Percentiles rank a stretch among this genome's conserved stretches.
Conservation (phyloP, 2,888 invertebrate genomes). For the Sinohyriopsis cumingii region DNA sequence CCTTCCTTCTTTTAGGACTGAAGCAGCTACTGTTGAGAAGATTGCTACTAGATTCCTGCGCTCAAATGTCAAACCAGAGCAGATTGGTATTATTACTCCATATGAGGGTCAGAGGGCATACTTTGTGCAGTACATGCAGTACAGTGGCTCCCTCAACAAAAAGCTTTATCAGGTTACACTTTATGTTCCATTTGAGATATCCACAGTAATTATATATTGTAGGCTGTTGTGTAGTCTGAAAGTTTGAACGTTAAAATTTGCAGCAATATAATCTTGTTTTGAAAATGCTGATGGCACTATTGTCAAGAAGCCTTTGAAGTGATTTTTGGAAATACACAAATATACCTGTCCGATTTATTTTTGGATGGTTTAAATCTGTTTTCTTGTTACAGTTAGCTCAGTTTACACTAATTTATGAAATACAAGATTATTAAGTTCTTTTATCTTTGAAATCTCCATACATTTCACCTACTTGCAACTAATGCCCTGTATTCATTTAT, state of each 20-base stretch:
- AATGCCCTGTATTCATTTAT: not conserved
- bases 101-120: conserved; percentile 99
- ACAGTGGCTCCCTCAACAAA: conserved; percentile 95
- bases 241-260: too few species aligned
- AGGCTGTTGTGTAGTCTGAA: too few species aligned
- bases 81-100: conserved; percentile 97
- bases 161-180: conserved; percentile 83
- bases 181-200: too few species aligned
- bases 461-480: not conserved
- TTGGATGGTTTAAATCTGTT: not conserved
- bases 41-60: conserved; percentile 95
- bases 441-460: too few species aligned
- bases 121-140: conserved; percentile 98
- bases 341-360: not conserved
- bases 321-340: too few species aligned
- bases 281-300: too few species aligned
- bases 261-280: too few species aligned
- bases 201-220: too few species aligned
- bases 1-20: conserved; percentile 79
- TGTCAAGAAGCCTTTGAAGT: too few species aligned
- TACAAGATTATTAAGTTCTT: too few species aligned
- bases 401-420: not conserved
- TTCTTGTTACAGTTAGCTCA: not conserved
- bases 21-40: conserved; percentile 98
- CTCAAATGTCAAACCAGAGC: conserved; percentile 96